Evolutionary conservation across 2,888 invertebrate species (phyloP).

Genomic region (Schrankia costaestrigalis): DNA sequence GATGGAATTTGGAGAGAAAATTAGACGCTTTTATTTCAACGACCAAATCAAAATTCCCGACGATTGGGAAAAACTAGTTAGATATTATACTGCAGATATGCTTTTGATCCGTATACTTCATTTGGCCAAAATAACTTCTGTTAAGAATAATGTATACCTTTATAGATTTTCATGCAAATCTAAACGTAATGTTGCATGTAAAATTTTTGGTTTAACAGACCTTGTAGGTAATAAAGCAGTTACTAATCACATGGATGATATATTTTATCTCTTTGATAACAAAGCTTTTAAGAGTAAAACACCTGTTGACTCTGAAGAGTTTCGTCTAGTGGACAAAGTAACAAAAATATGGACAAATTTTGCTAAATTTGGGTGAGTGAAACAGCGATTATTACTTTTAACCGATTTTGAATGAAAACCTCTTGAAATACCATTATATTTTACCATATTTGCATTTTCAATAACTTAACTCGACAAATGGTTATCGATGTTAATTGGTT

Average conservation of each 20-base stretch:
- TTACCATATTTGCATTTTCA: no score
- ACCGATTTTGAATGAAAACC: no score
- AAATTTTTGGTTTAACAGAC: conserved; percentile 9
- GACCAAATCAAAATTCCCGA: conserved; percentile 16
- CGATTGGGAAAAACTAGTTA: conserved; percentile 26
- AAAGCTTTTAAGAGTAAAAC: conserved; percentile 16
- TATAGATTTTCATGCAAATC: conserved; percentile 45
- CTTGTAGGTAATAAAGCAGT: conserved; percentile 16
- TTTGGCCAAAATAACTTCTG: conserved; percentile 28
- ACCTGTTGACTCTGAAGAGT: conserved; percentile 21
- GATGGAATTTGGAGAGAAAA: conserved; percentile 31
- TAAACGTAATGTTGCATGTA: conserved; percentile 35
- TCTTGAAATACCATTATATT: no score
- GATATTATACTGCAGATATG: conserved; percentile 27
- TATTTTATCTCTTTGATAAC: conserved; percentile 32
- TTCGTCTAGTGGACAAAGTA: conserved; percentile 29
- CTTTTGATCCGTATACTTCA: conserved; percentile 28
- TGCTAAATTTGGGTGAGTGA: conserved; percentile 41
- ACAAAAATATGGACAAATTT: conserved; percentile 41
- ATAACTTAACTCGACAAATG: no score
- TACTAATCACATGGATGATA: conserved; percentile 34
- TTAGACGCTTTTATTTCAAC: conserved; percentile 35
- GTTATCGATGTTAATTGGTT: no score
- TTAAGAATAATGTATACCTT: conserved; percentile 34
- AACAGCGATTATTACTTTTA: no score